A percentile compares a stretch with the other conserved stretches of the same genome.
These are phyloP conservation scores for Brenthis hecate DNA, from an alignment of 2,888 invertebrate species.

Conservation along the genomic window DNA sequence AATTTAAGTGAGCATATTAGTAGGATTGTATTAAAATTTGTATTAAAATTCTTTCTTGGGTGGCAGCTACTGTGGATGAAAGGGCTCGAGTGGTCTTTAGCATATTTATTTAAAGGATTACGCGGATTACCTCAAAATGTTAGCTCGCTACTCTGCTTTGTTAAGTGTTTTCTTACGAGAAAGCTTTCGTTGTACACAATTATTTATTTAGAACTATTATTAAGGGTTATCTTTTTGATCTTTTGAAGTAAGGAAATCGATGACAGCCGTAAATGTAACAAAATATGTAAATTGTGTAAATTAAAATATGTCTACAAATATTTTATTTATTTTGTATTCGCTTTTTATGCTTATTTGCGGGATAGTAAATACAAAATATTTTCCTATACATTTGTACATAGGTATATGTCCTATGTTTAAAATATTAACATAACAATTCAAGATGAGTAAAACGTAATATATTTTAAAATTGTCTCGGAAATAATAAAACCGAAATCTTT, in stretches of 20 bases:
- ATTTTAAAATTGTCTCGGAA: no score
- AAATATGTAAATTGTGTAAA: no score
- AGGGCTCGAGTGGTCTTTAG: constrained; percentile 56
- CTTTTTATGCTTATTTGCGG: no score
- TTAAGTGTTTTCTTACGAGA: constrained; percentile 59
- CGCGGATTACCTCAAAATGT: constrained; percentile 59
- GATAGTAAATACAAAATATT: no score
- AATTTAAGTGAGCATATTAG: constrained; percentile 47
- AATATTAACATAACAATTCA: no score
- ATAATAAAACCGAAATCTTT: not conserved
- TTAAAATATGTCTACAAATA: no score
- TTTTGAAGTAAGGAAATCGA: constrained; percentile 12
- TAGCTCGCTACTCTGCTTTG: constrained; percentile 46
- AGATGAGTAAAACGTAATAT: no score
- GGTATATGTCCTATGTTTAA: no score
- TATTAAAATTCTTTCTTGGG: constrained; percentile 56
- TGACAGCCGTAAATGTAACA: no score
- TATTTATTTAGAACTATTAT: constrained; percentile 22
- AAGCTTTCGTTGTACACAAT: constrained; percentile 27
- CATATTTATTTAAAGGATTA: constrained; percentile 76
- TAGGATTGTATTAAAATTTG: constrained; percentile 43
- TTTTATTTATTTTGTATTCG: no score
- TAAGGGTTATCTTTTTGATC: constrained; percentile 21
- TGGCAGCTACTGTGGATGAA: constrained; percentile 51
- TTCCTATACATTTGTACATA: no score